Percentiles rank a stretch among this genome's conserved stretches.
Evolutionary conservation across 2,113 vertebrate genomes (phyloP).

Genomic region (Nothocercus julius): DNA sequence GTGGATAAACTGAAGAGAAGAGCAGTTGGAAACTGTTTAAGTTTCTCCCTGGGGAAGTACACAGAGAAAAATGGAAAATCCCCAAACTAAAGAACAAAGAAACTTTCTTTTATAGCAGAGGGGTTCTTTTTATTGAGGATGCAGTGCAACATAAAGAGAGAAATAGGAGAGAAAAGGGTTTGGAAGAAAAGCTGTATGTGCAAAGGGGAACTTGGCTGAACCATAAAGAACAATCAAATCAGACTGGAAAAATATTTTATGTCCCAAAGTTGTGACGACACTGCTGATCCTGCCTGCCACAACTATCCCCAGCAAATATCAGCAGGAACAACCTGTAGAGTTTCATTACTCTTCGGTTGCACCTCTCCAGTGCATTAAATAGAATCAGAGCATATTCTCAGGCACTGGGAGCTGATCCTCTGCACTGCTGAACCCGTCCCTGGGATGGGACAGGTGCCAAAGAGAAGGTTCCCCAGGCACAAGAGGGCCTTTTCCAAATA

Average conservation of each 20-base stretch:
- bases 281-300: neutral
- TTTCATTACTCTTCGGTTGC: neutral
- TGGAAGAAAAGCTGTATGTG: neutral
- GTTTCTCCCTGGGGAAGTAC: neutral
- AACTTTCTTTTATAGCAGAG: neutral
- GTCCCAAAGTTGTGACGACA: neutral
- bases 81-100: neutral
- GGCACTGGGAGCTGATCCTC: neutral
- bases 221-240: neutral
- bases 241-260: neutral
- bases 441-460: neutral
- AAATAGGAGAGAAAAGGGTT: neutral
- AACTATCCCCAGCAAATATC: accelerated
- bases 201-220: neutral
- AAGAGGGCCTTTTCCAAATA: neutral
- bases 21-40: neutral
- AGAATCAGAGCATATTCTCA: neutral
- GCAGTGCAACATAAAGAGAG: neutral
- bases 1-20: neutral
- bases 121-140: neutral
- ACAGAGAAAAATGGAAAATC: neutral
- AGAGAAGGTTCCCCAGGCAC: neutral
- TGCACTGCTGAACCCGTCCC: neutral
- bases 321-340: neutral
- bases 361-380: neutral